Evolutionary conservation across 2,113 vertebrate species (phyloP).

Genomic region (Anhinga anhinga): DNA sequence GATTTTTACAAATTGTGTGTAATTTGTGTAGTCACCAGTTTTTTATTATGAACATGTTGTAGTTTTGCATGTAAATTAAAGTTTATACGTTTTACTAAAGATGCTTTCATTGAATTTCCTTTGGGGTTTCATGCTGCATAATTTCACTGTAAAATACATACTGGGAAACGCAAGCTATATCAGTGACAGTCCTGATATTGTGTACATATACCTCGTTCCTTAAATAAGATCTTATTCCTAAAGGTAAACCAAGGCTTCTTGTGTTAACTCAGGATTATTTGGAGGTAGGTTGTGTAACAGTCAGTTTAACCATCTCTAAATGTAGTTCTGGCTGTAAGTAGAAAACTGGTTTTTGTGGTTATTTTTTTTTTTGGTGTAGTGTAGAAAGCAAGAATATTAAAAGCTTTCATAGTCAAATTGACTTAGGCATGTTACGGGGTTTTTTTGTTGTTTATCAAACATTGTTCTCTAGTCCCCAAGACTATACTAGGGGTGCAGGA

Average conservation of each 20-base stretch:
- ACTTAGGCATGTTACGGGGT: not conserved
- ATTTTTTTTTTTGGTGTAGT: not conserved
- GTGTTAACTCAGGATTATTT: not conserved
- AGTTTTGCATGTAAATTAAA: constrained; percentile 79
- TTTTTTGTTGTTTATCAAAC: not conserved
- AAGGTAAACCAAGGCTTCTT: not conserved
- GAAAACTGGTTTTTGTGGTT: not conserved
- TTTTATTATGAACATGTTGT: constrained; percentile 59
- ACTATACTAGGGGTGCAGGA: not conserved
- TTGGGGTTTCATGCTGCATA: not conserved
- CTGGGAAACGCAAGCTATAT: not conserved
- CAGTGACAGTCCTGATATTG: not conserved
- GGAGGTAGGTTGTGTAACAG: not conserved
- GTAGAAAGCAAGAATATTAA: not conserved
- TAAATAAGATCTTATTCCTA: not conserved
- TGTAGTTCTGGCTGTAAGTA: not conserved
- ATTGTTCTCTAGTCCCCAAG: not conserved
- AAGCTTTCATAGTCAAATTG: not conserved
- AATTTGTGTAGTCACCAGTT: constrained; percentile 44
- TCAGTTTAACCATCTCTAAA: not conserved
- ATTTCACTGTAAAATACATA: not conserved
- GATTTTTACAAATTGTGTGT: constrained; percentile 61
- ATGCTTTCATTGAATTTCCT: not conserved
- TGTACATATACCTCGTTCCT: not conserved
- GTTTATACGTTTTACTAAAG: constrained; percentile 73